Evolutionary conservation across 2,113 vertebrate genomes (phyloP).

Genomic region (Tupaia tana): DNA sequence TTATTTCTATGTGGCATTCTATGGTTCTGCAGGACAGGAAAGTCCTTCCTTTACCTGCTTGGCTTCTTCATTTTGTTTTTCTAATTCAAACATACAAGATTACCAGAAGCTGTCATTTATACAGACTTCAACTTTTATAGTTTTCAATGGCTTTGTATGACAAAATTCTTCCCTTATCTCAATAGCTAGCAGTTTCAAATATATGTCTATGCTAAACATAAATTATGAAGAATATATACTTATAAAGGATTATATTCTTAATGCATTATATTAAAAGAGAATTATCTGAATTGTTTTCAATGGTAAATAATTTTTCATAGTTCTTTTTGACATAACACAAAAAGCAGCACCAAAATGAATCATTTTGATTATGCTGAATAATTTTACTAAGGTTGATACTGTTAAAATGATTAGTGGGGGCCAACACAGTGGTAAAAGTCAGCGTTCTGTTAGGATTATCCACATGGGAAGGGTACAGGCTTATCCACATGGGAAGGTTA

Average conservation of each 20-base stretch:
- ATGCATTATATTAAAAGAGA: neutral
- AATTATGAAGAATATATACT: neutral
- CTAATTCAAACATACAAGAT: neutral
- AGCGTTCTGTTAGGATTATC: too few species aligned
- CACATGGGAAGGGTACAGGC: too few species aligned
- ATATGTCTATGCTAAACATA: neutral
- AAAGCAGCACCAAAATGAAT: constrained; percentile 50
- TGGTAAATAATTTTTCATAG: neutral
- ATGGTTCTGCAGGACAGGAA: neutral
- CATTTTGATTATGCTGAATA: neutral
- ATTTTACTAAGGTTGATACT: neutral
- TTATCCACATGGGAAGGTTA: too few species aligned
- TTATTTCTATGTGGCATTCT: neutral
- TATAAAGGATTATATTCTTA: constrained; percentile 5
- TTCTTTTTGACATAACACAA: neutral
- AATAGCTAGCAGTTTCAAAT: neutral
- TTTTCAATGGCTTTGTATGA: neutral
- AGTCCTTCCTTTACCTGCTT: neutral
- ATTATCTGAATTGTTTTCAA: constrained; percentile 8
- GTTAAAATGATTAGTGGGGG: neutral
- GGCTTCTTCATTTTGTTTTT: constrained; percentile 1
- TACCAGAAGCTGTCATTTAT: neutral
- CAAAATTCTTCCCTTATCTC: constrained; percentile 26
- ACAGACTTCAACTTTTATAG: neutral
- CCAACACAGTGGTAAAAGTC: too few species aligned